Conservation (phyloP, 2,888 invertebrate genomes). For the Ormyrus pomaceus region DNA sequence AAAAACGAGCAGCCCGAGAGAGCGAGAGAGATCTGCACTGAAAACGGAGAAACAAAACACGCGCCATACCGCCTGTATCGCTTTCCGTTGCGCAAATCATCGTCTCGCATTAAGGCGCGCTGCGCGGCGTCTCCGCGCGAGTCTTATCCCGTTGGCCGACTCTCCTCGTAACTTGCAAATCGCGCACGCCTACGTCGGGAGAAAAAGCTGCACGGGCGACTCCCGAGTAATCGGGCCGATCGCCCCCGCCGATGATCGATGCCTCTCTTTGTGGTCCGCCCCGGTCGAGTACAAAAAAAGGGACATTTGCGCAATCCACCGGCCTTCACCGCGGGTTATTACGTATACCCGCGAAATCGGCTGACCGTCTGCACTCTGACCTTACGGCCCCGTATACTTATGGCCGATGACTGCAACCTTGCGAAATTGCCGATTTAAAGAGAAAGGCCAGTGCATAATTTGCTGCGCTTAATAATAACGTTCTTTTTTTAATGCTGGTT, state of each 20-base stretch:
- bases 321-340: slow-evolving; percentile 22
- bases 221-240: slow-evolving; percentile 45
- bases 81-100: slow-evolving; percentile 66
- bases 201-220: slow-evolving; percentile 19
- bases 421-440: slow-evolving; percentile 34
- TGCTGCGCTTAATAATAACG: neutral
- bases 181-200: slow-evolving; percentile 60
- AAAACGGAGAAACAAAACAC: slow-evolving; percentile 19
- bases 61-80: slow-evolving; percentile 55
- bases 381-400: neutral
- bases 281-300: too few relatives aligned
- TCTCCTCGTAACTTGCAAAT: slow-evolving; percentile 64
- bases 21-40: neutral
- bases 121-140: too few relatives aligned
- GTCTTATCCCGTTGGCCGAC: neutral
- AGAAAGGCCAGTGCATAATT: slow-evolving; percentile 20
- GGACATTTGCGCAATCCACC: slow-evolving; percentile 10
- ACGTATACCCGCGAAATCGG: slow-evolving; percentile 26
- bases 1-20: neutral
- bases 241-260: slow-evolving; percentile 42
- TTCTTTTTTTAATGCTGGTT: too few relatives aligned
- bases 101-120: neutral
- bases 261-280: neutral
- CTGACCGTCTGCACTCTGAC: slow-evolving; percentile 43
- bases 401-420: neutral